Base-by-base conservation (phyloP, 2,888 invertebrate species). In the Orchestes rusci region DNA sequence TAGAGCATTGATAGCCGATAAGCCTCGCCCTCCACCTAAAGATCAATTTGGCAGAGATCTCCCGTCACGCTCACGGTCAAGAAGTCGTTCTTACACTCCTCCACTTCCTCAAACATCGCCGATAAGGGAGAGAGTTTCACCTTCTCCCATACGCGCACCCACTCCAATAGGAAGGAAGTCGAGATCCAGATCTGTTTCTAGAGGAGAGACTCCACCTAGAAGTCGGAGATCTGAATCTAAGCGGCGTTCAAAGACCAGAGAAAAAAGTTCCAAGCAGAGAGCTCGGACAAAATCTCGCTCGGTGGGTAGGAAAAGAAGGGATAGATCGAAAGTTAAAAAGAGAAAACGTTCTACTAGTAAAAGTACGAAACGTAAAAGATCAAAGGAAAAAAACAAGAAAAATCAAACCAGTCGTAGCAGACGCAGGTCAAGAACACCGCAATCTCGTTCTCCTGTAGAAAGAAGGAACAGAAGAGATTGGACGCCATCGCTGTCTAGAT, bases 21-120 rank as follows among this genome's bases (percentile, higher is more conserved):
- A 80, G 55, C 77, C 80, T 0, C 71, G 76, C 41, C 51, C 63
- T 3, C 46, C 60, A 12, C 48, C 53, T 4, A 85, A 82, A 66
- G 87, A 88, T 66, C 77, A 82, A 38, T 88, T 87, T 67, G 88
- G 88, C 0, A 73, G 88, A 8, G 88, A 88, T 66, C 73, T 17
- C 17, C n/a, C 10, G n/a, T 31, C 58, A 4, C 48, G 55, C 4
- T 57, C 60, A 5, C 43, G 53, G 34, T 60, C 61, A 1, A 54
- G 53, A 45, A 60, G 53, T 36, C 50, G 56, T 13, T 61, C 64
- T 20, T 52, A 55, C 27, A 65, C 60, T 1, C 62, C 60, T 2
- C 56, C 57, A 4, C 20, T 52, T n/a, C 16, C 36, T 3, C 28
- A 39, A 18, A 39, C 29, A 18, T 41, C 52, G 16, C 40, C 43